Conservation (phyloP, 1,140 invertebrate genomes). For the Galleria mellonella region DNA sequence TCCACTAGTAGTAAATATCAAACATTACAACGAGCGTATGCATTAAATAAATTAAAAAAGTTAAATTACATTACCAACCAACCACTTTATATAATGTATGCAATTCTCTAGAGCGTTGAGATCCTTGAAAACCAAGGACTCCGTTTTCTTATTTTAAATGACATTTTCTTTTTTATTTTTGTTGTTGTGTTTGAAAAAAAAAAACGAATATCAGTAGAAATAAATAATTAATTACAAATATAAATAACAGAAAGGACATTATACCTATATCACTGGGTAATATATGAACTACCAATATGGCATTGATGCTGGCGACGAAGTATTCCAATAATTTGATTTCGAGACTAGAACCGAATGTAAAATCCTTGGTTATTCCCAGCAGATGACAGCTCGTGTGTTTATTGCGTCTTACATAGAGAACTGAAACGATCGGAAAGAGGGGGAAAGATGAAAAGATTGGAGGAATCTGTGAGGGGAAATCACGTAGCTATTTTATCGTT, state of each 20-base stretch:
- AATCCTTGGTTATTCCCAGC: conserved; percentile 42
- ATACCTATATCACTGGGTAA: conserved; percentile 13
- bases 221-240: conserved; percentile 6
- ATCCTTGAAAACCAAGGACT: conserved; percentile 28
- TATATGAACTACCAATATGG: conserved; percentile 26
- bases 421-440: conserved; percentile 25
- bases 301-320: conserved; percentile 20
- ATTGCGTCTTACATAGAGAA: conserved; percentile 26
- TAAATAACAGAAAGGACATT: conserved; percentile 2
- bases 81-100: conserved; percentile 38
- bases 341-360: conserved; percentile 45
- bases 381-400: conserved; percentile 51
- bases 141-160: conserved; percentile 28
- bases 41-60: conserved; percentile 42
- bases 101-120: conserved; percentile 23
- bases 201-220: too few species aligned
- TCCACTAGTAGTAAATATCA: too few species aligned
- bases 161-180: conserved; percentile 31
- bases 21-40: conserved; percentile 9
- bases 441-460: conserved; percentile 55
- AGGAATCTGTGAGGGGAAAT: conserved; percentile 45
- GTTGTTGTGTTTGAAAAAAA: conserved; percentile 1
- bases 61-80: conserved; percentile 37
- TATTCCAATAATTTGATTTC: conserved; percentile 49
- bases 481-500: conserved; percentile 63